Percentiles rank a stretch among this genome's conserved stretches.
Conservation (phyloP, 1,140 invertebrate genomes). For the Rhopalosiphum maidis region DNA sequence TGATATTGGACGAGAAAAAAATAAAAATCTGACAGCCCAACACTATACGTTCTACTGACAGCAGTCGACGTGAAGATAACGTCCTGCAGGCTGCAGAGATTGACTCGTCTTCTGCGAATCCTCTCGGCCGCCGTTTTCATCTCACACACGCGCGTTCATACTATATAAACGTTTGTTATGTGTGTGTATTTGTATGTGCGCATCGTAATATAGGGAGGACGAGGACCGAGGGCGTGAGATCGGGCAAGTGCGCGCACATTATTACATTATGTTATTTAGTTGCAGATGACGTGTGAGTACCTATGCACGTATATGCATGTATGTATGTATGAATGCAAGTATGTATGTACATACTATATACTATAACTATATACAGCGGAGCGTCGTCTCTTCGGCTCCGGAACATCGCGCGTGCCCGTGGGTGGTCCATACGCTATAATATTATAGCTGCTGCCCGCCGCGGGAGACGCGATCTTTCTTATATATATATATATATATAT, state of each 20-base stretch:
- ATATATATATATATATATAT: neutral
- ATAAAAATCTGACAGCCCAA: neutral
- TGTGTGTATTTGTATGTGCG: neutral
- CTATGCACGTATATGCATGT: neutral
- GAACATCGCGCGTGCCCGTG: neutral
- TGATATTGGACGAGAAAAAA: neutral
- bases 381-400: neutral
- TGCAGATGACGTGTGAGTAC: neutral
- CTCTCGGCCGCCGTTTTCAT: neutral
- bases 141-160: neutral
- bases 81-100: neutral
- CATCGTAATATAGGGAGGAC: neutral
- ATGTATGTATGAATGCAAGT: neutral
- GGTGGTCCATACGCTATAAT: slow-evolving; percentile 8
- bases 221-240: neutral
- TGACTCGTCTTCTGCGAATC: slow-evolving; percentile 19
- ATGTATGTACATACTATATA: neutral
- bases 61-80: slow-evolving; percentile 6
- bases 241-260: neutral
- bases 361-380: neutral
- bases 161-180: neutral
- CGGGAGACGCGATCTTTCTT: slow-evolving; percentile 1
- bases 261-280: slow-evolving; percentile 3
- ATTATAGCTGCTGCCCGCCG: slow-evolving; percentile 3
- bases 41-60: neutral